Percentiles rank a stretch among this genome's conserved stretches.
phyloP scores from a whole-genome alignment of 2,888 invertebrate species.

The Melipona bicolor region DNA sequence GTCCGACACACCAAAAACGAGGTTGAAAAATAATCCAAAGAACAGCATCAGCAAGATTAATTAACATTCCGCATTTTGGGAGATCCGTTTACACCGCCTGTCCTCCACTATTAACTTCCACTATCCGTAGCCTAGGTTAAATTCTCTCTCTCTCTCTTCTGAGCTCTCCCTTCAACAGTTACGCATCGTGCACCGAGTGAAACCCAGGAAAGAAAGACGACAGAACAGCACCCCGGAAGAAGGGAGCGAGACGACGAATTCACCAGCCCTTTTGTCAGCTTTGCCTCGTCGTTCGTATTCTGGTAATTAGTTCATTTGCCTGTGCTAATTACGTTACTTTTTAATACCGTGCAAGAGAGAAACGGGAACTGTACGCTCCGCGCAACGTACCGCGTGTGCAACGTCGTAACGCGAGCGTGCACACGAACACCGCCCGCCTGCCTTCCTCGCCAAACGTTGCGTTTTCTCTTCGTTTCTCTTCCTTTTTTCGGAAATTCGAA shows the following conservation, averaged over 20 bases:
- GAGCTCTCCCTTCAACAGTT: background rate
- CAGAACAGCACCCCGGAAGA: slow-evolving; percentile 39
- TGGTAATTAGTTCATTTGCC: slow-evolving; percentile 83
- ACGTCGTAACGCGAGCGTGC: slow-evolving; percentile 34
- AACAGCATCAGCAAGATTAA: background rate
- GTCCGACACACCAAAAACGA: too few relatives aligned
- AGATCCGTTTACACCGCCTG: background rate
- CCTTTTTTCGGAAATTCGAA: slow-evolving; percentile 44
- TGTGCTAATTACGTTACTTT: slow-evolving; percentile 80
- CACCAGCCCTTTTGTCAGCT: slow-evolving; percentile 75
- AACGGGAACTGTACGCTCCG: background rate
- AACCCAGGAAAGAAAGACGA: slow-evolving; percentile 33
- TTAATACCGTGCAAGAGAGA: slow-evolving; percentile 71
- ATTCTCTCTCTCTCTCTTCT: background rate
- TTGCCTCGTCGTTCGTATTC: slow-evolving; percentile 77
- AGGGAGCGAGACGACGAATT: slow-evolving; percentile 48
- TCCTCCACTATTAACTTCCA: background rate
- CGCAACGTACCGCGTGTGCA: slow-evolving; percentile 11
- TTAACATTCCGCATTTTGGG: background rate
- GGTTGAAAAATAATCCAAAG: background rate
- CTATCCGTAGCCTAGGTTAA: background rate
- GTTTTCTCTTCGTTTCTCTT: background rate
- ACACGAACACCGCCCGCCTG: slow-evolving; percentile 19
- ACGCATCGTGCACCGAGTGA: slow-evolving; percentile 8
- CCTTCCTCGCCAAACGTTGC: slow-evolving; percentile 1